Percentiles rank a stretch among this genome's conserved stretches.
phyloP scores from a whole-genome alignment of 2,113 vertebrate species.

The Lagopus muta region DNA sequence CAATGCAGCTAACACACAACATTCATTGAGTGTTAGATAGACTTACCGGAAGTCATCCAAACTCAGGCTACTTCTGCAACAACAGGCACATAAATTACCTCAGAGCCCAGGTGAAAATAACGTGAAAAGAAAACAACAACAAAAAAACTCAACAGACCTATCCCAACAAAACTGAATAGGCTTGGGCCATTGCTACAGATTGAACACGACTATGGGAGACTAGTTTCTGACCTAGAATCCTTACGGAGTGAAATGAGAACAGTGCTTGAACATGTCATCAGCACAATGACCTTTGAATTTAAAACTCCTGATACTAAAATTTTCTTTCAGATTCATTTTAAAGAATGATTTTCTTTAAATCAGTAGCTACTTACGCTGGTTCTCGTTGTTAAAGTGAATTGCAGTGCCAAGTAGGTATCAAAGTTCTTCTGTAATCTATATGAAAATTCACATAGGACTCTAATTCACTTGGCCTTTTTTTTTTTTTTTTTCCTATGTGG shows the following conservation, averaged over 20 bases:
- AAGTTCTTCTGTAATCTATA: neutral
- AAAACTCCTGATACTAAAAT: neutral
- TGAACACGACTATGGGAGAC: neutral
- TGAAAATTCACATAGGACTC: neutral
- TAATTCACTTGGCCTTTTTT: neutral
- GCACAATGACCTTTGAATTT: neutral
- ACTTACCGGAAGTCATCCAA: conserved; percentile 94
- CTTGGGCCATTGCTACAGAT: neutral
- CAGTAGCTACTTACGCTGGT: neutral
- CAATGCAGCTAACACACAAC: conserved; percentile 64
- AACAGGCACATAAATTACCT: conserved; percentile 87
- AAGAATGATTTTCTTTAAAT: neutral
- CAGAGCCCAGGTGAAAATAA: conserved; percentile 65
- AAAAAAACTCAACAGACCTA: neutral
- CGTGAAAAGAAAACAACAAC: neutral
- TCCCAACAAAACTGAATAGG: neutral
- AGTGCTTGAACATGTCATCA: neutral
- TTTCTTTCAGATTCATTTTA: too few relatives aligned
- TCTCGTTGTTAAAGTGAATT: neutral
- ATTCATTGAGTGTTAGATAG: conserved; percentile 75
- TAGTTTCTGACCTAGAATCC: neutral
- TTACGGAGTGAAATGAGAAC: neutral
- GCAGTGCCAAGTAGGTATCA: neutral
- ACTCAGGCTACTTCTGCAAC: conserved; percentile 97
- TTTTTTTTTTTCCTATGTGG: neutral